Evolutionary conservation across 1,140 invertebrate species (phyloP).

Genomic region (Atta colombica): DNA sequence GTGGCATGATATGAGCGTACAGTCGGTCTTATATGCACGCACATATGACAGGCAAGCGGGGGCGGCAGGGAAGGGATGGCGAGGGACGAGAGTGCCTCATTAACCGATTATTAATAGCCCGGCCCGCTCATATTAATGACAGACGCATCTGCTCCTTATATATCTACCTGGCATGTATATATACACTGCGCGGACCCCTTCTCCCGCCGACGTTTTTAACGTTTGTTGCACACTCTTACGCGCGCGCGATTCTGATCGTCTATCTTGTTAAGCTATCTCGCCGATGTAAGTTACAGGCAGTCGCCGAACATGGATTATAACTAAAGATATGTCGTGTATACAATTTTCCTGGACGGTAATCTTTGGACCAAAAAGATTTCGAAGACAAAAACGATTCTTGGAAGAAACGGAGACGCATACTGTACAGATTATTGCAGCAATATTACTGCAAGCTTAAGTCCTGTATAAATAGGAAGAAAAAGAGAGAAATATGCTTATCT

Average conservation of each 20-base stretch:
- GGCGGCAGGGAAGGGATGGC: conserved; percentile 61
- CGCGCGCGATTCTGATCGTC: conserved; percentile 54
- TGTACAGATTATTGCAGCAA: too few relatives aligned
- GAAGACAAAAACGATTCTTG: not conserved
- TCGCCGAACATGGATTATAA: conserved; percentile 11
- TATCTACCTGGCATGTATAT: conserved; percentile 75
- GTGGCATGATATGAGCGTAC: conserved; percentile 54
- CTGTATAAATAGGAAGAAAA: too few relatives aligned
- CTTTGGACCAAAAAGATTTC: not conserved
- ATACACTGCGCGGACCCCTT: conserved; percentile 19
- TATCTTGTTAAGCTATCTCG: conserved; percentile 54
- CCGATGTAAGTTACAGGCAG: conserved; percentile 21
- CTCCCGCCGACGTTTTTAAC: conserved; percentile 67
- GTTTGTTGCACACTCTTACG: conserved; percentile 24
- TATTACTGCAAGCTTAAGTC: too few relatives aligned
- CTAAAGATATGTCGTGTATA: not conserved
- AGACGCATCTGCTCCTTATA: conserved; percentile 81
- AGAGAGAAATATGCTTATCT: not conserved
- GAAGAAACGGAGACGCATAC: not conserved
- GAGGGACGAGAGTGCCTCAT: conserved; percentile 80
- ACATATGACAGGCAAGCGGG: conserved; percentile 70
- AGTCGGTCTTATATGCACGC: conserved; percentile 64
- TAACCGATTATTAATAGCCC: conserved; percentile 85
- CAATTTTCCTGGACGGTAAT: conserved; percentile 16
- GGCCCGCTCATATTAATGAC: conserved; percentile 83